These are phyloP conservation scores for Drosophila ezoana DNA, from an alignment of 2,888 invertebrate genomes.

Conservation along the genomic window DNA sequence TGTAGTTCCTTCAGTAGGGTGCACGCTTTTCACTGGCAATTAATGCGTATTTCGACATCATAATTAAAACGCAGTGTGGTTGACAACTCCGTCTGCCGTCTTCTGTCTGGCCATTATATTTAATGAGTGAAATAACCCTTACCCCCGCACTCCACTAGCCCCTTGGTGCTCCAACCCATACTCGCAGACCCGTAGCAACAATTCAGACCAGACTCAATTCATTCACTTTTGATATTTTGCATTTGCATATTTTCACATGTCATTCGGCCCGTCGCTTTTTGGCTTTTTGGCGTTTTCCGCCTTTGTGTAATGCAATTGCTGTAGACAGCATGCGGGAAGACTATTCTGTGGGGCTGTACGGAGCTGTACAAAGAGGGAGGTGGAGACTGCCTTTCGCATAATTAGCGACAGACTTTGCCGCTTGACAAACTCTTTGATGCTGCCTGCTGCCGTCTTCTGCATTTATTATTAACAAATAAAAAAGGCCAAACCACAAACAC, in stretches of 20 bases:
- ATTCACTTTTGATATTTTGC: conserved; percentile 74
- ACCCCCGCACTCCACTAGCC: background rate
- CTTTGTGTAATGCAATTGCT: conserved; percentile 71
- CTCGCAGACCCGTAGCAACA: conserved; percentile 30
- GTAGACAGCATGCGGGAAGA: conserved; percentile 71
- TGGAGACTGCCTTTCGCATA: conserved; percentile 57
- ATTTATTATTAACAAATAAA: conserved; percentile 29
- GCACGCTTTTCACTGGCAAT: conserved; percentile 70
- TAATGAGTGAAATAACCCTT: conserved; percentile 57
- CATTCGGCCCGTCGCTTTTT: conserved; percentile 67
- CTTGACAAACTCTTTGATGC: conserved; percentile 81
- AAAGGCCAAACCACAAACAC: conserved; percentile 60
- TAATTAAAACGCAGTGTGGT: conserved; percentile 69
- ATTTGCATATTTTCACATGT: conserved; percentile 82
- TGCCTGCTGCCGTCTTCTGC: conserved; percentile 45
- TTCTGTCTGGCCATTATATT: conserved; percentile 69
- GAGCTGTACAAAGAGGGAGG: background rate
- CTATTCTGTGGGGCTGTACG: conserved; percentile 7
- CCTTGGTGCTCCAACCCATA: background rate
- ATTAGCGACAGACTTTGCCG: conserved; percentile 80
- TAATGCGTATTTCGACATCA: conserved; percentile 80
- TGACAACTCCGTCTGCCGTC: conserved; percentile 56
- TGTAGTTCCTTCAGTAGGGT: conserved; percentile 24
- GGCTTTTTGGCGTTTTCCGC: conserved; percentile 74
- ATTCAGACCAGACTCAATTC: conserved; percentile 60